Conservation (phyloP, 2,888 invertebrate species). For the Drosophila testacea region DNA sequence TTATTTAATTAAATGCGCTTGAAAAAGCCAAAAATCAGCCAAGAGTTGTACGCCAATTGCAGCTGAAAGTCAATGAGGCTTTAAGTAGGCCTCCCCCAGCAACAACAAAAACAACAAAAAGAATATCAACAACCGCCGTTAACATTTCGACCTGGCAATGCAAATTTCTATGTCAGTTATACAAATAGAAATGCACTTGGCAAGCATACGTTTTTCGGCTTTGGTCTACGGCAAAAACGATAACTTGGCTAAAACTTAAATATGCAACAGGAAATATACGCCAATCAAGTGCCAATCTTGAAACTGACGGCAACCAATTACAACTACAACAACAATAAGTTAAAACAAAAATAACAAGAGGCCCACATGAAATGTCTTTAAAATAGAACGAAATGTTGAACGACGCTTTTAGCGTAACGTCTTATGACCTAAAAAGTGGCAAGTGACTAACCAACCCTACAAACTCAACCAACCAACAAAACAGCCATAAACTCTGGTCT, state of each 20-base stretch:
- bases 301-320: conserved; percentile 67
- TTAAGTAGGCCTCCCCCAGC: conserved; percentile 21
- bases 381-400: conserved; percentile 75
- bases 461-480: conserved; percentile 48
- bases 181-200: conserved; percentile 80
- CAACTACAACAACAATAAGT: conserved; percentile 27
- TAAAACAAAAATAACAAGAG: conserved; percentile 32
- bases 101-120: conserved; percentile 2
- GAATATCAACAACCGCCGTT: conserved; percentile 2
- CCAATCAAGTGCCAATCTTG: conserved; percentile 84
- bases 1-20: conserved; percentile 75
- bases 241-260: conserved; percentile 77
- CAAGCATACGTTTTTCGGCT: conserved; percentile 40
- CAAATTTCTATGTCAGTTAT: conserved; percentile 60
- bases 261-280: conserved; percentile 84
- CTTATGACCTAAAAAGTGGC: conserved; percentile 77
- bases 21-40: conserved; percentile 21
- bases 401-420: conserved; percentile 72
- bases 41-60: neutral
- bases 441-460: conserved; percentile 62
- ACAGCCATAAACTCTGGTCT: conserved; percentile 48
- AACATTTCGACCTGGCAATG: conserved; percentile 35
- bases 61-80: conserved; percentile 12
- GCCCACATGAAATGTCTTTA: conserved; percentile 72
- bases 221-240: conserved; percentile 20